Conservation (phyloP, 2,888 invertebrate genomes). For the Ochropacha duplaris region DNA sequence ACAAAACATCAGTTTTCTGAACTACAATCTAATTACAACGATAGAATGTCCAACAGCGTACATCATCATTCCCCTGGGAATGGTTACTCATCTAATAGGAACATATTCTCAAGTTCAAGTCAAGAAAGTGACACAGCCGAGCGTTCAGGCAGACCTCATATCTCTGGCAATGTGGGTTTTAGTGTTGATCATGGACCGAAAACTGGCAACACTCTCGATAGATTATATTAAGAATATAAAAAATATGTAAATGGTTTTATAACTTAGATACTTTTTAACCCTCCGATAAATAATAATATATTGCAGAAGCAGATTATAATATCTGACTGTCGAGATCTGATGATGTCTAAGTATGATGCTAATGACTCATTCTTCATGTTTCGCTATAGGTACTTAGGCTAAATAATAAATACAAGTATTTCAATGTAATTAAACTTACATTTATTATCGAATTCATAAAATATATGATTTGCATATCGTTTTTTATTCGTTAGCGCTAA, state of each 20-base stretch:
- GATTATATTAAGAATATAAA: slow-evolving; percentile 15
- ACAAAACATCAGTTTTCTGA: slow-evolving; percentile 44
- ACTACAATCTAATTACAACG: slow-evolving; percentile 32
- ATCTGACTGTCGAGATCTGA: too few species aligned
- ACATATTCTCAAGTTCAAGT: slow-evolving; percentile 9
- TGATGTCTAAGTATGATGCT: too few species aligned
- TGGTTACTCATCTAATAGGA: slow-evolving; percentile 23
- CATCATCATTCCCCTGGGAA: slow-evolving; percentile 26
- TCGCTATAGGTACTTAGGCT: not conserved
- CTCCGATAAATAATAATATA: not conserved
- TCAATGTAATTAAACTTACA: not conserved
- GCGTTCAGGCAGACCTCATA: slow-evolving; percentile 20
- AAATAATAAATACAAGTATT: not conserved
- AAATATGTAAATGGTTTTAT: slow-evolving; percentile 10
- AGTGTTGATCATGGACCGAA: slow-evolving; percentile 48
- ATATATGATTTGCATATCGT: slow-evolving; percentile 12
- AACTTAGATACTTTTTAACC: not conserved
- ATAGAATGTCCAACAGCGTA: slow-evolving; percentile 21
- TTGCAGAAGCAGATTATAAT: not conserved
- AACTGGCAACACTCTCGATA: slow-evolving; percentile 12
- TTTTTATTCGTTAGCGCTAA: slow-evolving; percentile 55
- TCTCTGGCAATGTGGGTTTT: slow-evolving; percentile 43
- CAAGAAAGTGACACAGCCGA: slow-evolving; percentile 23
- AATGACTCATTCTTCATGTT: not conserved
- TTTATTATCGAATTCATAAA: slow-evolving; percentile 6